These are phyloP conservation scores for Tychaedon coryphoeus DNA, from an alignment of 2,113 vertebrate species.

Conservation along the genomic window DNA sequence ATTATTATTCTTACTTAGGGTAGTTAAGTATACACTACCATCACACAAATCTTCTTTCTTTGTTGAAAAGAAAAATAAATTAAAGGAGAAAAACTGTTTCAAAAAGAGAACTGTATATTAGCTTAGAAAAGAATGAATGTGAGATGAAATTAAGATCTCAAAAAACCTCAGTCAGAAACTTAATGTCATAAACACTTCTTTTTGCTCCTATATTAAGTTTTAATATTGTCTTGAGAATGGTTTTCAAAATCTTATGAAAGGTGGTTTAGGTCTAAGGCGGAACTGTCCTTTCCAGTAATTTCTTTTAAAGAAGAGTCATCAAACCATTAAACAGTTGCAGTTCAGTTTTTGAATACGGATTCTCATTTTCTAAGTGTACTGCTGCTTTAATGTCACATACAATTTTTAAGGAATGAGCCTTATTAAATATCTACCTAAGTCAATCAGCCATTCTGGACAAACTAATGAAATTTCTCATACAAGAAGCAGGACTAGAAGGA, in stretches of 20 bases:
- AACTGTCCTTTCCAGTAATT: slow-evolving; percentile 31
- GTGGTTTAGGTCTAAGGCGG: neutral
- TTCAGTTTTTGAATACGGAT: neutral
- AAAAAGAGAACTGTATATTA: neutral
- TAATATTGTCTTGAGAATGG: neutral
- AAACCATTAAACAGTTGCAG: slow-evolving; percentile 35
- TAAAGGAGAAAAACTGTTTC: neutral
- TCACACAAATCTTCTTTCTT: neutral
- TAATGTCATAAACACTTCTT: neutral
- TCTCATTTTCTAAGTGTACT: slow-evolving; percentile 40
- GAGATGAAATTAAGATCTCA: neutral
- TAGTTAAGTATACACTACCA: neutral
- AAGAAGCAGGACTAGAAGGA: neutral
- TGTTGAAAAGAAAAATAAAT: neutral
- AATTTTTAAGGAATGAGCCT: slow-evolving; percentile 21
- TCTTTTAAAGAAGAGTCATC: slow-evolving; percentile 21
- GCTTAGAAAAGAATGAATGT: neutral
- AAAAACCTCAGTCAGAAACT: neutral
- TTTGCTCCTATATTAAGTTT: neutral
- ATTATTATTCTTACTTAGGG: neutral
- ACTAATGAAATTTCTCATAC: slow-evolving; percentile 25
- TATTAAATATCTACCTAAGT: slow-evolving; percentile 51
- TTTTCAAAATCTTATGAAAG: slow-evolving; percentile 16
- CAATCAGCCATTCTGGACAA: slow-evolving; percentile 17
- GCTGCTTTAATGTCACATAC: slow-evolving; percentile 42